Conservation (phyloP, 2,888 invertebrate species). For the Dryomyza anilis region DNA sequence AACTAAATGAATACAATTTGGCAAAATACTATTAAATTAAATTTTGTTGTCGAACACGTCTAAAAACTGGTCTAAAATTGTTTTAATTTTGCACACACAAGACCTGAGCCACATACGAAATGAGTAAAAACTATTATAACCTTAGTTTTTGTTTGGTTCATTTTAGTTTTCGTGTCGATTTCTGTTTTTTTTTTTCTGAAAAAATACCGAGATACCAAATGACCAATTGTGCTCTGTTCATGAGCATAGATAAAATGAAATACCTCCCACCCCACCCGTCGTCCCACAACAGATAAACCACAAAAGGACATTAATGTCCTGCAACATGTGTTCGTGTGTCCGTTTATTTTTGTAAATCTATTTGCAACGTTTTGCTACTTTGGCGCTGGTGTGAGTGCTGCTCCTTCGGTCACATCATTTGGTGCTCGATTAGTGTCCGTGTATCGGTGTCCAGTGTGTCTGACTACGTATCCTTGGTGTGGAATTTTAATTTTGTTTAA, state of each 20-base stretch:
- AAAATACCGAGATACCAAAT: no score
- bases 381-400: background rate
- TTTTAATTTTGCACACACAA: constrained; percentile 40
- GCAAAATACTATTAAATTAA: no score
- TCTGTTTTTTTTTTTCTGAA: background rate
- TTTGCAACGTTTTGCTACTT: constrained; percentile 16
- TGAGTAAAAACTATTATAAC: constrained; percentile 1
- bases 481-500: constrained; percentile 25
- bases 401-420: background rate
- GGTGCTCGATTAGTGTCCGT: background rate
- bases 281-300: constrained; percentile 13
- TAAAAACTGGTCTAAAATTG: constrained; percentile 40
- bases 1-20: no score
- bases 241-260: constrained; percentile 4
- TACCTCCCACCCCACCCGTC: background rate
- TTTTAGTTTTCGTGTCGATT: background rate
- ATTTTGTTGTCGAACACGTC: background rate
- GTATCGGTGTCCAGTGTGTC: background rate
- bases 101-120: constrained; percentile 14
- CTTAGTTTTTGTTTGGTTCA: background rate
- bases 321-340: background rate
- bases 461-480: constrained; percentile 13
- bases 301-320: constrained; percentile 22
- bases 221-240: background rate
- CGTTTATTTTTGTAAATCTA: background rate